Evolutionary conservation across 2,113 vertebrate genomes (phyloP), one percentile per base, ranked within the genome.

Genomic region (Amazona vittata): DNA sequence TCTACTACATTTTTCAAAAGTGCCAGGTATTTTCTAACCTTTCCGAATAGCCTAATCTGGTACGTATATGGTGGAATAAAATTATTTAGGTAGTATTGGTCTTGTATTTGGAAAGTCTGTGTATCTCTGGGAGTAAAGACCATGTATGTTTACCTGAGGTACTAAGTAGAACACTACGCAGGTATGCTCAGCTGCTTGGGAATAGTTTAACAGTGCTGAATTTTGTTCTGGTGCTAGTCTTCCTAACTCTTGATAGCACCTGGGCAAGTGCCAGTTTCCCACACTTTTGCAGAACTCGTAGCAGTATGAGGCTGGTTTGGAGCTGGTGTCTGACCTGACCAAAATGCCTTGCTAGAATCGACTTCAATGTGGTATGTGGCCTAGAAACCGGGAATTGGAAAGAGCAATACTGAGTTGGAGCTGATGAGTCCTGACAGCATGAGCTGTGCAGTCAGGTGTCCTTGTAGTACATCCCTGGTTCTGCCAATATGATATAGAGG

Each of bases 361-460:
- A 15, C 67, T 69, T 82, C 26, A 2, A 24, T 62, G 0, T 73
- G 67, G 29, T 49, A 57, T 20, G 46, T 69, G 79, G 44, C 83
- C 70, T 80, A 52, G 79, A 92, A 88, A 80, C 29, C 41, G 37
- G 22, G 44, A 59, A 65, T 31, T 57, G 53, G 63, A 69, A 90
- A 67, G 67, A 83, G 59, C 43, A 69, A 57, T 25, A 22, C 47
- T 57, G n/a, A 88, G 68, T 65, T 67, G 73, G 83, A 86, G 91
- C 89, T 91, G 76, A 64, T 83, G 89, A 64, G 73, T 59, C 64
- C 94, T 91, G 89, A 92, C 80, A 93, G 86, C 26, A 5, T 0
- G 65, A 81, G 46, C 64, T 83, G 76, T 78, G 83, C 64, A 35
- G 80, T 71, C 90, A 86, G 86, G 83, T 95, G 94, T 91, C 80